Conservation (phyloP, 92 coral and sea anemone species). For the Phenganax subtilis region DNA sequence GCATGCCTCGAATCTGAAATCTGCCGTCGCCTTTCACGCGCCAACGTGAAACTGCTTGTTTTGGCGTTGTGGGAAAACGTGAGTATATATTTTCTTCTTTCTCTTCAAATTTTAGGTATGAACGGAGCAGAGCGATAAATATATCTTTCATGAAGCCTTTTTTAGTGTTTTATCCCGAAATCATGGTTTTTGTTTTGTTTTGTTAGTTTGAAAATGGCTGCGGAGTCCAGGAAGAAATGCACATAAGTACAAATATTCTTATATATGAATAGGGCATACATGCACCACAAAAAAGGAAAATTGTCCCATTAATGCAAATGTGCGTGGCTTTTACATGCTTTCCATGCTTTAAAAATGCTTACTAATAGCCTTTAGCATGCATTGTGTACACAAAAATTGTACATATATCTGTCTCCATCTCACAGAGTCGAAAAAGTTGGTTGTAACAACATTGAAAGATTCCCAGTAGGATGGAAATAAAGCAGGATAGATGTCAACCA, state of each 20-base stretch:
- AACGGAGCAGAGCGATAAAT: not conserved
- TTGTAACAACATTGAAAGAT: not conserved
- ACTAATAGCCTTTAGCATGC: no score
- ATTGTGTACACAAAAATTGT: no score
- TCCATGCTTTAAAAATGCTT: no score
- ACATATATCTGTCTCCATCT: no score
- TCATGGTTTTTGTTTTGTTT: not conserved
- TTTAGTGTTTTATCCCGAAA: no score
- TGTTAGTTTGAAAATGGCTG: not conserved
- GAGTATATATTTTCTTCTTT: conserved; percentile 3
- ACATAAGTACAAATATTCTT: not conserved
- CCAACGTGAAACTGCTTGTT: conserved; percentile 4
- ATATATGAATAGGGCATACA: not conserved
- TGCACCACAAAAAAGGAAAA: not conserved
- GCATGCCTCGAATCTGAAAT: not conserved
- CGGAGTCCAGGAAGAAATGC: not conserved
- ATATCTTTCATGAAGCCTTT: no score
- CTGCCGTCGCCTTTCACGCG: conserved; percentile 15
- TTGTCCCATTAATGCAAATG: not conserved
- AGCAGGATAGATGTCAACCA: not conserved
- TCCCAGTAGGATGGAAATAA: not conserved
- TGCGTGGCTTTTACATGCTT: not conserved
- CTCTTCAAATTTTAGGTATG: conserved; percentile 1
- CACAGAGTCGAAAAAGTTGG: not conserved
- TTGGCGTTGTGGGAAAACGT: conserved; percentile 8